Base-by-base conservation (phyloP, 2,888 invertebrate genomes). In the Lithophane leautieri region DNA sequence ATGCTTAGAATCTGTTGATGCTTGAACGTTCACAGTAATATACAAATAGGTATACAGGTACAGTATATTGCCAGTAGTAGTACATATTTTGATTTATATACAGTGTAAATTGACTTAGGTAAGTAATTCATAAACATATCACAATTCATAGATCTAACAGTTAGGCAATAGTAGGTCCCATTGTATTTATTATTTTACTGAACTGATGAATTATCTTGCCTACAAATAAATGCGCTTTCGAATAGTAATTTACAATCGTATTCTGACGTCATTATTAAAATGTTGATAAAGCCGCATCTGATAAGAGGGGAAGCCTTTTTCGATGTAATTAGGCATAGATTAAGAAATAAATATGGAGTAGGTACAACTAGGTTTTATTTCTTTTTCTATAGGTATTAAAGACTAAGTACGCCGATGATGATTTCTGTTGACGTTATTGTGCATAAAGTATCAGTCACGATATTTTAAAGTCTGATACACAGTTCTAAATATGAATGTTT, bases 161-260 rank as follows among this genome's bases (percentile, higher is more conserved):
- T 91, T 91, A 94, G 94, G 94, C 93, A 94, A 89, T 91, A 91
- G 92, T 93, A 92, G 94, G 94, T 94, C 94, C 94, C 94, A 91
- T 92, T 91, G 92, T 93, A 89, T 89, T 87, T 91, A 89, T 88
- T 89, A 90, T 88, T 89, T 86, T 88, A 90, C 86, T 90, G 89
- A 91, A 88, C 78, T 86, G 86, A 86, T 90, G 83, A 87, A 85
- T 65, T 79, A 76, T 75, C 72, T 77, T 70, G 79, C 79, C 78
- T 82, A 82, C 74, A 86, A 83, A 85, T 73, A 78, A 85, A 83
- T 75, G 60, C 67, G 61, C 68, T 66, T 63, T 76, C 22, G 28
- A 74, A 78, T 73, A 70, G 68, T 75, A 71, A 81, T 68, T 60
- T 34, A 66, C 14, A 65, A 74, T 70, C 47, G 60, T 67, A 58